Percentiles rank a stretch among this genome's conserved stretches.
phyloP scores from a whole-genome alignment of 2,888 invertebrate species.

The Norana najaformis region DNA sequence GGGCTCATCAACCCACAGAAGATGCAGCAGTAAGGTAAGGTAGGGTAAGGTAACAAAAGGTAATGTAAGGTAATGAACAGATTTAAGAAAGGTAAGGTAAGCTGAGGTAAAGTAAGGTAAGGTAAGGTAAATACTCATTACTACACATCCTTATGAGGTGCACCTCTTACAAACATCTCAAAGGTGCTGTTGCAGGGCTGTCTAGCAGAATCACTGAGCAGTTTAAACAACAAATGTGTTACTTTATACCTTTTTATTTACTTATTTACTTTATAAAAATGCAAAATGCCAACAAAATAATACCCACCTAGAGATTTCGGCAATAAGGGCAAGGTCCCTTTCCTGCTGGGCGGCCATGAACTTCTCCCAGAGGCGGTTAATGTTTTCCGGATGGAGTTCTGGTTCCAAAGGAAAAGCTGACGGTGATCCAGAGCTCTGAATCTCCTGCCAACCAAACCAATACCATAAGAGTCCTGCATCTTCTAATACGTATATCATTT shows the following conservation, averaged over 20 bases:
- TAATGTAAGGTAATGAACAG: no score
- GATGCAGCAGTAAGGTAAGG: neutral
- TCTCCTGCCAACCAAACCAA: neutral
- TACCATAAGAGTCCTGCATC: neutral
- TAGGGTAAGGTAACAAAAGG: no score
- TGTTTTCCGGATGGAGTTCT: slow-evolving; percentile 58
- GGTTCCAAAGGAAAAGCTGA: slow-evolving; percentile 52
- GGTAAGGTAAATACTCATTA: no score
- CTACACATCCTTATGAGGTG: no score
- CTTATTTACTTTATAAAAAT: no score
- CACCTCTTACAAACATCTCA: no score
- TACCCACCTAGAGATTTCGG: slow-evolving; percentile 69
- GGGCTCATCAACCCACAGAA: neutral
- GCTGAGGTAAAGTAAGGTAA: no score
- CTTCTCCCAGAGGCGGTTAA: slow-evolving; percentile 65
- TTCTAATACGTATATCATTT: neutral
- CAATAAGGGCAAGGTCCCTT: slow-evolving; percentile 83
- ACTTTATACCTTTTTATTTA: no score
- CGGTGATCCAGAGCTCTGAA: slow-evolving; percentile 40
- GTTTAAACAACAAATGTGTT: no score
- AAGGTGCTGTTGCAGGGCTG: no score
- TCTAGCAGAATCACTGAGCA: no score
- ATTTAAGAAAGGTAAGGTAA: no score
- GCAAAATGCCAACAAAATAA: neutral
- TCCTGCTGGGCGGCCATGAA: slow-evolving; percentile 87